phyloP scores from a whole-genome alignment of 2,888 invertebrate genomes.

The Acanthosoma haemorrhoidale region DNA sequence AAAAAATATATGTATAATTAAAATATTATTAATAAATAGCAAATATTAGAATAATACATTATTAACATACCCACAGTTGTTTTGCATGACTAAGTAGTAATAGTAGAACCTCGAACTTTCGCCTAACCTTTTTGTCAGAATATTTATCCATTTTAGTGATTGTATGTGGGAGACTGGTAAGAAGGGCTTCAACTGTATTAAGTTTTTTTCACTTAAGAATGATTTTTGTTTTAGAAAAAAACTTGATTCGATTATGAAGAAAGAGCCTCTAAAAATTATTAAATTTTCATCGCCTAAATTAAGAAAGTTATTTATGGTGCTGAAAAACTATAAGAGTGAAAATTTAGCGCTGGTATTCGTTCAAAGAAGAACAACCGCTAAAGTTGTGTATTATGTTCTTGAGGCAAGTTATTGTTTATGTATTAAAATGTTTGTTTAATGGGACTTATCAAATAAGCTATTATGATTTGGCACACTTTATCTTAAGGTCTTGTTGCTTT shows the following conservation, averaged over 20 bases:
- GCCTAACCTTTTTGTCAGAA: too few relatives aligned
- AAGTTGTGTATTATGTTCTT: slow-evolving; percentile 64
- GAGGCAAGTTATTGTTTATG: slow-evolving; percentile 45
- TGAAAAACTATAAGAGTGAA: slow-evolving; percentile 50
- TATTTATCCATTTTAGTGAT: too few relatives aligned
- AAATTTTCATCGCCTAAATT: slow-evolving; percentile 60
- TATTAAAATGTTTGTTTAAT: background rate
- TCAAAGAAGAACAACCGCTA: slow-evolving; percentile 66
- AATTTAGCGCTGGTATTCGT: slow-evolving; percentile 60
- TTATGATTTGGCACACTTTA: background rate
- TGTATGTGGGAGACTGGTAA: too few relatives aligned
- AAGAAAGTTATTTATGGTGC: slow-evolving; percentile 54
- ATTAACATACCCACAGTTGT: too few relatives aligned
- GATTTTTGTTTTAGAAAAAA: slow-evolving; percentile 1
- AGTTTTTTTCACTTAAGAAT: too few relatives aligned
- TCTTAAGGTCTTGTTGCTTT: too few relatives aligned
- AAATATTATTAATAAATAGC: too few relatives aligned
- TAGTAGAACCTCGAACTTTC: too few relatives aligned
- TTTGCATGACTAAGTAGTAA: too few relatives aligned
- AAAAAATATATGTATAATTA: too few relatives aligned
- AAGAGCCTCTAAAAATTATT: background rate
- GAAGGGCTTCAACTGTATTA: too few relatives aligned
- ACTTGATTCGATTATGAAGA: background rate
- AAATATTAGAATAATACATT: too few relatives aligned
- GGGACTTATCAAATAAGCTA: background rate